Evolutionary conservation across 92 coral and sea anemone genomes (phyloP), one percentile per base, ranked within the genome.

Genomic region (Paragorgia papillata): DNA sequence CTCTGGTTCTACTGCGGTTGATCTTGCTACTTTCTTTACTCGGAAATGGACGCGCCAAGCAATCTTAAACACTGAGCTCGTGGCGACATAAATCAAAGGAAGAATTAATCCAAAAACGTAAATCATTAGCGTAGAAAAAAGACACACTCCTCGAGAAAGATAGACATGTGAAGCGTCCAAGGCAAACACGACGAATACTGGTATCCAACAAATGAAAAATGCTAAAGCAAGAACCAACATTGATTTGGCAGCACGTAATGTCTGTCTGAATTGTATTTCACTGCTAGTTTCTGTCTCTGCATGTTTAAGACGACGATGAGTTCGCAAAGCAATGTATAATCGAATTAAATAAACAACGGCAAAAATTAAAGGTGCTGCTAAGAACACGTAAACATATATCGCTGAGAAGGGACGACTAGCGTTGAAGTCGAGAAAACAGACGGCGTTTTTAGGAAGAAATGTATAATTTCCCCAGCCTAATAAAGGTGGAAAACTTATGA

Each of bases 381-480:
- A 79, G 63, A 89, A 75, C 13, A 86, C 33, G 74, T 86, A 79
- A 0, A 89, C 87, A 63, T 78, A 89, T 62, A 89, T 51, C 14
- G 92, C 79, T 0, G 87, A 84, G 70, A 84, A 89, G 9, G 85
- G 68, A 56, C 79, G 51, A 62, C 83, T 85, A 0, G 89, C 80
- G 40, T 60, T 75, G 62, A 89, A 89, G 40, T 79, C 73, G 43
- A 89, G 43, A 54, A 89, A 89, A 34, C 92, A 89, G 31, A 85
- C 54, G 8, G 92, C 92, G 60, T 84, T 86, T 35, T 84, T 89
- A 2, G 86, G 82, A 15, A 89, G 85, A 57, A 89, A 85, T 22
- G 44, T 65, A 64, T 80, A 89, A 13, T 85, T 67, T 15, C 92
- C 92, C 86, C 92, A 85, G 32, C 92, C 92, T 0, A 83, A 58